Evolutionary conservation across 2,113 vertebrate genomes (phyloP), one percentile per base, ranked within the genome.

Genomic region (Potamarius usumacintae): DNA sequence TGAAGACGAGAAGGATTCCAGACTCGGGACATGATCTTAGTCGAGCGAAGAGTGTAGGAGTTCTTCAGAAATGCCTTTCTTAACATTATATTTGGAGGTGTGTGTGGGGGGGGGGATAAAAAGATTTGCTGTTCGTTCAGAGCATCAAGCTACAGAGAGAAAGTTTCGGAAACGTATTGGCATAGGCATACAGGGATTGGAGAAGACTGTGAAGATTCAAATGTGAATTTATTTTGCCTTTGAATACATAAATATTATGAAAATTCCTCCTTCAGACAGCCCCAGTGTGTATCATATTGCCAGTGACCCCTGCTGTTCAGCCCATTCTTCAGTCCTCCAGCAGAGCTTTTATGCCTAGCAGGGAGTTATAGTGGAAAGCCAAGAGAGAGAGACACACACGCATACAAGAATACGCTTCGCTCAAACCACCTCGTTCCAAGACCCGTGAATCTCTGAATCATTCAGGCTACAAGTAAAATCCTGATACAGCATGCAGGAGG

Each of bases 311-410:
- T 81, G 79, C 57, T 58, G 79, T 62, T 55, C 79, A 81, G 57
- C 55, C 79, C 79, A 60, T 81, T 60, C 79, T 81, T 81, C 25
- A 81, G 79, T 81, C 57, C 57, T 81, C 79, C 79, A 42, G 79
- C 79, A 60, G 79, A 81, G 79, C 18, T 30, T 81, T 60, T 81
- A 27, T 81, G 79, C 79, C 57, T 81, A 60, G 79, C 30, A 22
- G 79, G 79, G 79, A 80, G 53, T 58, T 58, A 0, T 5, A 58
- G 77, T 58, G 77, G 55, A 80, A 80, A 80, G 53, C 77, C 76
- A 27, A 78, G n/a, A n/a, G n/a, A n/a, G n/a, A n/a, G n/a, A n/a
- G 12, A 78, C 76, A 55, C 11, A 77, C 74, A n/a, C 5, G 15
- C 5, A n/a, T 14, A 27, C 50, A 30, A 14, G 10, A 42, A 72